Evolutionary conservation across 2,113 vertebrate genomes (phyloP), one percentile per base, ranked within the genome.

Genomic region (Oncorhynchus masou): DNA sequence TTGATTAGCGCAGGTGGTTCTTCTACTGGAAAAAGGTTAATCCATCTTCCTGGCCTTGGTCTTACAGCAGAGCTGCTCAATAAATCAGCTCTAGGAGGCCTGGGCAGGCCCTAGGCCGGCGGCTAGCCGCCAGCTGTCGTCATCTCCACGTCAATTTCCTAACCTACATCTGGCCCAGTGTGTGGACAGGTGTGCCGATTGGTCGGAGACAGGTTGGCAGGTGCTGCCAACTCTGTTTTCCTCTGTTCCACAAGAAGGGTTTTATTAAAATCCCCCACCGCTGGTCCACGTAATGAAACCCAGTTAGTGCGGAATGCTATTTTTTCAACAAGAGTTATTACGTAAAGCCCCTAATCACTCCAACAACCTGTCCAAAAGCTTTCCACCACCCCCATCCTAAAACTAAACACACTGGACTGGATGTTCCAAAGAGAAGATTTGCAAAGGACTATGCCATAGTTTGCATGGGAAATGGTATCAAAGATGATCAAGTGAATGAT

Each of bases 1-100:
- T 80, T 87, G 82, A 91, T 90, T 88, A 83, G 72, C 74, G 80
- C 86, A 88, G 86, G 88, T 88, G 88, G 85, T 90, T 87, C 75
- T 85, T 60, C 78, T 86, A 79, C 77, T 78, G 31, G 76, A 60
- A 71, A 73, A 70, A 69, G 0, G 27, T 74, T 27, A 51, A 81
- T 90, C 66, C 25, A 81, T 89, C 84, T 79, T 84, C 59, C n/a
- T 85, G 81, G 86, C 3, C 83, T 85, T 83, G n/a, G 79, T 85
- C 80, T 74, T 68, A 5, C 71, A 74, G 74, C 69, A 75, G 75
- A 79, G 67, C 25, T 74, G 71, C 77, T 88, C 76, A 78, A 80
- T 85, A 84, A 87, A 86, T 91, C 85, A 79, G 74, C 74, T 76
- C 62, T 74, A 74, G 71, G 25, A 70, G 3, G 68, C 15, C 22